Percentiles rank a stretch among this genome's conserved stretches.
phyloP scores from a whole-genome alignment of 2,797 vertebrate species.

The Caiman crocodilus region DNA sequence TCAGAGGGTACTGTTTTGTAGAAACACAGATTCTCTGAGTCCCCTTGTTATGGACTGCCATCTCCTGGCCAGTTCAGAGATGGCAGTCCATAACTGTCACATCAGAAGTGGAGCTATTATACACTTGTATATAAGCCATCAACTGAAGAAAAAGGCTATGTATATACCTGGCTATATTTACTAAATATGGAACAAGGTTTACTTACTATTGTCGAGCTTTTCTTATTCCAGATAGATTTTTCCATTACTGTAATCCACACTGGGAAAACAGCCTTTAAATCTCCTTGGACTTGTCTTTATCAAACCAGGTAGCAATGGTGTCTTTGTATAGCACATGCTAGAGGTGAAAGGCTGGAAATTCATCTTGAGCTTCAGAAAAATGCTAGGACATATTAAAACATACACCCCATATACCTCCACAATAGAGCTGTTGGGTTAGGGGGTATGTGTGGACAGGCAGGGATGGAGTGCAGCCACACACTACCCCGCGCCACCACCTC shows the following conservation, averaged over 20 bases:
- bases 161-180: background rate
- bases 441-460: no score
- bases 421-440: background rate
- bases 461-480: no score
- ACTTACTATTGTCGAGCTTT: background rate
- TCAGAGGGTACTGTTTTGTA: background rate
- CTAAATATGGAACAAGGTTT: background rate
- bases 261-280: background rate
- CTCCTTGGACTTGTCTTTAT: background rate
- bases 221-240: background rate
- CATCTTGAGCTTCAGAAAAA: background rate
- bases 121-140: background rate
- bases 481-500: no score
- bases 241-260: background rate
- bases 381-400: background rate
- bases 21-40: background rate
- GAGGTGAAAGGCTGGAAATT: background rate
- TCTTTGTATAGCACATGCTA: background rate
- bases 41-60: background rate
- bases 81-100: background rate
- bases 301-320: background rate
- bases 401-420: background rate
- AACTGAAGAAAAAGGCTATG: background rate
- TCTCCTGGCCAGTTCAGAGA: background rate
- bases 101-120: background rate